Conservation (phyloP, 2,797 vertebrate genomes). For the Ctenosaura bakeri region DNA sequence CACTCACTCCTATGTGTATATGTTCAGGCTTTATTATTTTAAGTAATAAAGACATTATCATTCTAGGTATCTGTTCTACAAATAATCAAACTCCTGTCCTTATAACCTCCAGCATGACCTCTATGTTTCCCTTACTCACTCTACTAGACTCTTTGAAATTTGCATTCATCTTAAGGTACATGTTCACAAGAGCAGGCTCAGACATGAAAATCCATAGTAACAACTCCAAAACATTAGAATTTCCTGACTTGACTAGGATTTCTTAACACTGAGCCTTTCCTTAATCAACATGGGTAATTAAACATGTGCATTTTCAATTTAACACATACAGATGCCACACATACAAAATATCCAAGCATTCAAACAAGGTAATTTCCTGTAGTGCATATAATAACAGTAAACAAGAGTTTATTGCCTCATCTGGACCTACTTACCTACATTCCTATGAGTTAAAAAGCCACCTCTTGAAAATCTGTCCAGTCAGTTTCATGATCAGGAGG, state of each 20-base stretch:
- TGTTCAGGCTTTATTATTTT: not conserved
- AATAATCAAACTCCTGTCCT: constrained; percentile 46
- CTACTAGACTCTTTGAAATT: not conserved
- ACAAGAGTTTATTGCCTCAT: constrained; percentile 59
- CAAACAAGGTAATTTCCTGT: constrained; percentile 48
- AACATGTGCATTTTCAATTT: constrained; percentile 16
- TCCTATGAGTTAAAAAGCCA: constrained; percentile 42
- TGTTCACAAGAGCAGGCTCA: constrained; percentile 30
- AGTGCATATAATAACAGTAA: constrained; percentile 51
- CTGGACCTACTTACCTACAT: constrained; percentile 50
- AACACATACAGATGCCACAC: constrained; percentile 37
- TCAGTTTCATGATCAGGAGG: constrained; percentile 61
- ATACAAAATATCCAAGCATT: constrained; percentile 58
- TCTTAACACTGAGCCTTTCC: constrained; percentile 29
- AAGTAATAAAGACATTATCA: not conserved
- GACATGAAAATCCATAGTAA: constrained; percentile 36
- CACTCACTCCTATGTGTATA: not conserved
- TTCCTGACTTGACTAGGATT: not conserved
- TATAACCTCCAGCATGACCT: constrained; percentile 7
- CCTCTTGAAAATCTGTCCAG: constrained; percentile 62
- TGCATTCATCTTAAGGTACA: not conserved
- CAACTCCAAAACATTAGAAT: constrained; percentile 8
- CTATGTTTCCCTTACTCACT: constrained; percentile 27
- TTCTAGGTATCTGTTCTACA: constrained; percentile 8
- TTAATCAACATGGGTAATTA: not conserved